Base-by-base conservation (phyloP, 2,797 vertebrate species). In the Pangasius sanitwongsei region DNA sequence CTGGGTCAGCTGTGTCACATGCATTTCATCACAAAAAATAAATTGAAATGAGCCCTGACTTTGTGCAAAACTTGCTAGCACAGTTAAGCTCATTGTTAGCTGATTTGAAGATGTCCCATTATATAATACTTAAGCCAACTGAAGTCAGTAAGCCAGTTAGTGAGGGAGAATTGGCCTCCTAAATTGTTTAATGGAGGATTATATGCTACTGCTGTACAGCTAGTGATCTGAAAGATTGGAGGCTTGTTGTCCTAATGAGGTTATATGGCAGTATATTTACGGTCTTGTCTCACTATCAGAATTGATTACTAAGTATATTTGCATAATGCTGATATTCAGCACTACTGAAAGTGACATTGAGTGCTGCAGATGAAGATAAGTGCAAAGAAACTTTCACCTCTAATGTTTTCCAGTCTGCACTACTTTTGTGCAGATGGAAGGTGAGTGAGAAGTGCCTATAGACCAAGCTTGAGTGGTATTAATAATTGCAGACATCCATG, bases 171-270 rank as follows among this genome's bases (percentile, higher is more conserved):
- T 93, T 91, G 91, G 91, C 90, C 93, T 93, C 90, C 90, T 92
- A 92, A 93, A 88, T 93, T 94, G 92, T 94, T 93, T 93, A 94
- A 93, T 92, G 89, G 92, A 89, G 93, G 94, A 93, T 95, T 94
- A 94, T 92, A 91, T 57, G 55, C 93, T 91, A 90, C 90, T 88
- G 94, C 93, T 95, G 94, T 94, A 88, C 59, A 89, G 93, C 92
- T 93, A 85, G 92, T 93, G 94, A 95, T 95, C 94, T 94, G 91
- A 87, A 88, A 94, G 93, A 95, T 93, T 94, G 94, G 89, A 94
- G 92, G 91, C 90, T 93, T 94, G 94, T 94, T 95, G 92, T 50
- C 91, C 92, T 95, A 94, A 95, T 94, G 91, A 90, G 94, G 93
- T 82, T 57, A 87, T 81, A 92, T 88, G 37, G 41, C 16, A 91